Evolutionary conservation across 2,113 vertebrate species (phyloP), one percentile per base, ranked within the genome.

Genomic region (Elephas maximus): DNA sequence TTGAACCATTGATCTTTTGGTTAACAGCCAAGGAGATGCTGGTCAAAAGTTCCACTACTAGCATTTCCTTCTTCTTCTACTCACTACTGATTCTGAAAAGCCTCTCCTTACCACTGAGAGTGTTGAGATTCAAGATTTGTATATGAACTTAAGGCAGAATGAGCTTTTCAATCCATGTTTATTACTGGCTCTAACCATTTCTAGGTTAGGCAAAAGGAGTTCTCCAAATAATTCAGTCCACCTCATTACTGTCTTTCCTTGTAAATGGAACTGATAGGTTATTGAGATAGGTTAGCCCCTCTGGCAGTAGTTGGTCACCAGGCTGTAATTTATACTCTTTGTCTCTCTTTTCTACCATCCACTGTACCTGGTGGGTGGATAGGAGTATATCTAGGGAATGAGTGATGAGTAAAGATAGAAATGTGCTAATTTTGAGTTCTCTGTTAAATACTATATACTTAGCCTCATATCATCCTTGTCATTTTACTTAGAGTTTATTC

Each of bases 401-500:
- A 11, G 14, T 33, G 30, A 67, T 60, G 28, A 79, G 3, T 45
- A 21, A 92, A 51, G 6, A 33, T 6, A 85, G 37, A 94, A 69
- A 15, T 7, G 65, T 0, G 5, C 15, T 51, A 73, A 62, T 63
- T 57, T 76, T 45, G 28, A 44, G 51, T 65, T 92, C 21, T 37
- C 67, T 86, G 5, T 71, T 37, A 91, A 53, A 74, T 60, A 37
- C 2, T 69, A 23, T 24, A 73, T 74, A 73, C 2, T 94, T 67
- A 73, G 30, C 48, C 8, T 94, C 30, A 53, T 57, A 8, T 4
- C 26, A 77, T 1, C 30, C 5, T 79, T 82, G 10, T 5, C 15
- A 86, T 51, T 93, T 92, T 94, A 78, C 41, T 62, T 80, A 45
- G 8, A n/a, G 21, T 89, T 93, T 91, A 77, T 41, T 91, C 21